Percentiles rank a stretch among this genome's conserved stretches.
phyloP scores from a whole-genome alignment of 2,888 invertebrate genomes.

The Meliscaeva auricollis region DNA sequence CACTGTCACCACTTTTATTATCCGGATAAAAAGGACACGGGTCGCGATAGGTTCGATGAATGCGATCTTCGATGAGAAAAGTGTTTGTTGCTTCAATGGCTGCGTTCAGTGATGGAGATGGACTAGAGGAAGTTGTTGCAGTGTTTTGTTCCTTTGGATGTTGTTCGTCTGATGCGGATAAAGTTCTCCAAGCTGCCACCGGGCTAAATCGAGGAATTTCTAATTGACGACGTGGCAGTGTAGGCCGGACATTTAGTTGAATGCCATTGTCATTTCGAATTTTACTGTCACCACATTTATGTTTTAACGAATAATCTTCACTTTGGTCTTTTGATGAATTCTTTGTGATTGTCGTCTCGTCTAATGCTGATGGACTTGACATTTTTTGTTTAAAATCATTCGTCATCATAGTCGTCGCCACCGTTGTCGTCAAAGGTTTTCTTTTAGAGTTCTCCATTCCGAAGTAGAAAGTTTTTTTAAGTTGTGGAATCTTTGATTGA shows the following conservation, averaged over 20 bases:
- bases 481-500: slow-evolving; percentile 78
- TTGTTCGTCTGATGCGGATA: slow-evolving; percentile 80
- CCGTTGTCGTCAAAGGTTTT: slow-evolving; percentile 1
- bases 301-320: slow-evolving; percentile 79
- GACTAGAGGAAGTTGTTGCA: background rate
- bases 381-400: slow-evolving; percentile 34
- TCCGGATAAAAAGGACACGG: slow-evolving; percentile 84
- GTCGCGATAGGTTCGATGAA: slow-evolving; percentile 85
- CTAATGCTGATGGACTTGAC: background rate
- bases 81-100: slow-evolving; percentile 59
- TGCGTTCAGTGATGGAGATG: background rate
- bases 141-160: slow-evolving; percentile 70
- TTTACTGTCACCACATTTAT: slow-evolving; percentile 78
- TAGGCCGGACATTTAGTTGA: slow-evolving; percentile 90
- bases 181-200: slow-evolving; percentile 92
- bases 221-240: slow-evolving; percentile 91
- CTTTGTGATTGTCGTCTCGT: slow-evolving; percentile 86
- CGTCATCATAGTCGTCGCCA: background rate
- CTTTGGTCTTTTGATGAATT: slow-evolving; percentile 85
- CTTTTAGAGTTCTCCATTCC: slow-evolving; percentile 86
- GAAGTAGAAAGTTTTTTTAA: slow-evolving; percentile 89
- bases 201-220: slow-evolving; percentile 93
- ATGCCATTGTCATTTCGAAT: slow-evolving; percentile 86
- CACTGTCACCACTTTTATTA: slow-evolving; percentile 93
- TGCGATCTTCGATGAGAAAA: slow-evolving; percentile 84